Evolutionary conservation across 2,113 vertebrate genomes (phyloP).

Genomic region (Paedocypris sp.): DNA sequence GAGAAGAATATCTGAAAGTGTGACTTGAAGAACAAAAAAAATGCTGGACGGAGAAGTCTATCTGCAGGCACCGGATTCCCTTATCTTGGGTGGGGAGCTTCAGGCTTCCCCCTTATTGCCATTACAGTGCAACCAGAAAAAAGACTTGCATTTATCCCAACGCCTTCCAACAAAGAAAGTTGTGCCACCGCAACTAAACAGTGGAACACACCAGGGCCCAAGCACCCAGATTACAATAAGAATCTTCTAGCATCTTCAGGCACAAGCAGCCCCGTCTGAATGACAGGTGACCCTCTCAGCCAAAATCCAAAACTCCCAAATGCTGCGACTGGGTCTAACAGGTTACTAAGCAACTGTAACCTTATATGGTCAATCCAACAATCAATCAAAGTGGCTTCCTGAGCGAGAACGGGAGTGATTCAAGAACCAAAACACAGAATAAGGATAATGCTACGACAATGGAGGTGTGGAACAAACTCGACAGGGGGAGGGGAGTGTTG

Average conservation of each 20-base stretch:
- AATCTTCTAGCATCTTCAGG: too few species aligned
- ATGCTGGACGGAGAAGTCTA: constrained; percentile 19
- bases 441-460: constrained; percentile 10
- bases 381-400: constrained; percentile 55
- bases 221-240: too few species aligned
- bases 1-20: constrained; percentile 9
- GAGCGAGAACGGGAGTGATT: constrained; percentile 21
- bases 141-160: not conserved
- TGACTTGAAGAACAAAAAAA: not conserved
- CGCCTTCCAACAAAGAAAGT: constrained; percentile 6
- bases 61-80: constrained; percentile 29
- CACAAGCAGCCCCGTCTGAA: not conserved
- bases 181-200: not conserved
- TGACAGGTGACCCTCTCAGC: not conserved
- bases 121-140: not conserved
- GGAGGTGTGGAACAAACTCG: constrained; percentile 9
- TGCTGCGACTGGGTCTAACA: constrained; percentile 29
- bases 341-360: constrained; percentile 52
- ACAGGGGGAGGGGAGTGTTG: not conserved
- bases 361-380: constrained; percentile 40
- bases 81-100: constrained; percentile 49
- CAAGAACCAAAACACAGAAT: constrained; percentile 32
- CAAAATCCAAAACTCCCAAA: constrained; percentile 33
- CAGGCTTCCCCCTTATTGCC: not conserved
- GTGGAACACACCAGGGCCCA: constrained; percentile 7